Percentiles rank a stretch among this genome's conserved stretches.
These are phyloP conservation scores for Pseudopipra pipra DNA, from an alignment of 2,113 vertebrate genomes.

Conservation along the genomic window DNA sequence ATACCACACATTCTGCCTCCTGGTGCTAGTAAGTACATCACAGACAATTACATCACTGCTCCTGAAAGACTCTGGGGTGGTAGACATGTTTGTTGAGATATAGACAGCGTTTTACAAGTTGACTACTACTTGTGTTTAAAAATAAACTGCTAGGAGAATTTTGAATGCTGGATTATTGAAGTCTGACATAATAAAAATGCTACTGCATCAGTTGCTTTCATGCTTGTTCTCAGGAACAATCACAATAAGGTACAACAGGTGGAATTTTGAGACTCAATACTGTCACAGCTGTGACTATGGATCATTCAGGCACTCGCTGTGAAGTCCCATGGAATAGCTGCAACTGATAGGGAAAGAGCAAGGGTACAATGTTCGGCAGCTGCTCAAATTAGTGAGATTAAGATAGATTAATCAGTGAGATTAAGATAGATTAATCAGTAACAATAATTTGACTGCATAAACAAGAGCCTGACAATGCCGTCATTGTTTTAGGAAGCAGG, in stretches of 20 bases:
- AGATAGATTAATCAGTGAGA: not conserved
- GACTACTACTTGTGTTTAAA: not conserved
- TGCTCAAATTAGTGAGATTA: not conserved
- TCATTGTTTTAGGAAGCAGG: not conserved
- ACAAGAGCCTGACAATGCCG: not conserved
- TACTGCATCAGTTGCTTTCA: not conserved
- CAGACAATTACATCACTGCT: not conserved
- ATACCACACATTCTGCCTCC: not conserved
- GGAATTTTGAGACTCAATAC: not conserved
- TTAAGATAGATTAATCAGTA: not conserved
- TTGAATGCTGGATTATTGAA: not conserved
- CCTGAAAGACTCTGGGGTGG: not conserved
- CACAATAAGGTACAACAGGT: not conserved
- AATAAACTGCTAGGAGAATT: not conserved
- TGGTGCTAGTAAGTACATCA: not conserved
- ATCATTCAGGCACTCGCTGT: not conserved
- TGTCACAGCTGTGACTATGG: not conserved
- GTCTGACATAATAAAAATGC: not conserved
- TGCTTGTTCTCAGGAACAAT: not conserved
- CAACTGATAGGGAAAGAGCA: not conserved
- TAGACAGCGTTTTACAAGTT: not conserved
- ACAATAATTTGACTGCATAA: not conserved
- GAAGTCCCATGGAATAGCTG: not conserved
- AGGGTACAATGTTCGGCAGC: not conserved
- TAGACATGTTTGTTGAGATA: not conserved